phyloP scores from a whole-genome alignment of 2,888 invertebrate species.

The Abrostola triplasia region DNA sequence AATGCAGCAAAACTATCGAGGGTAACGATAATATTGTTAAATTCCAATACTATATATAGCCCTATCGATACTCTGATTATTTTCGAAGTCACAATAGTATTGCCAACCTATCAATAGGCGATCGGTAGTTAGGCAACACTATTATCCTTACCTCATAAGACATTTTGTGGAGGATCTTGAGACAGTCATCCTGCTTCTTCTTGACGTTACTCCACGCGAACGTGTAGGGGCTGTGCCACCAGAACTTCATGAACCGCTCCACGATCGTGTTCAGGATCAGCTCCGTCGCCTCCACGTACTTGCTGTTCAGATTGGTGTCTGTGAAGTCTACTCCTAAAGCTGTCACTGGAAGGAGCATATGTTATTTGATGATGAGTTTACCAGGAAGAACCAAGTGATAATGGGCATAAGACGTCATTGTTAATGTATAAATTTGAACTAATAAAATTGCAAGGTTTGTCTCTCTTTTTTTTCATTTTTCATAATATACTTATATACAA shows the following conservation, averaged over 20 bases:
- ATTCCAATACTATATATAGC: too few relatives aligned
- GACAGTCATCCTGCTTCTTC: conserved; percentile 70
- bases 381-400: neutral
- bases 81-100: too few relatives aligned
- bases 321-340: conserved; percentile 76
- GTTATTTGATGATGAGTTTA: neutral
- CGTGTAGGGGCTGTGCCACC: conserved; percentile 68
- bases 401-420: too few relatives aligned
- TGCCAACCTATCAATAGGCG: too few relatives aligned
- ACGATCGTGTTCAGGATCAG: conserved; percentile 71
- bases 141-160: conserved; percentile 72
- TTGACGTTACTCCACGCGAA: conserved; percentile 71
- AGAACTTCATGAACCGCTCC: conserved; percentile 75
- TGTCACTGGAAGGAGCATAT: conserved; percentile 67
- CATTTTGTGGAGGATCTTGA: conserved; percentile 75
- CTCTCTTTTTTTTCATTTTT: too few relatives aligned
- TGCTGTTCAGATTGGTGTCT: conserved; percentile 69
- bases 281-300: conserved; percentile 74
- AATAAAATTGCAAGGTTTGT: too few relatives aligned
- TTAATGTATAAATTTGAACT: too few relatives aligned
- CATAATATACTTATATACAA: too few relatives aligned
- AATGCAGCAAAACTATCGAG: too few relatives aligned
- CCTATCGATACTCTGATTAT: too few relatives aligned
- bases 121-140: too few relatives aligned
- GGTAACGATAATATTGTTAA: too few relatives aligned